Base-by-base conservation (phyloP, 1,140 invertebrate species). In the Schlechtendalia chinensis region DNA sequence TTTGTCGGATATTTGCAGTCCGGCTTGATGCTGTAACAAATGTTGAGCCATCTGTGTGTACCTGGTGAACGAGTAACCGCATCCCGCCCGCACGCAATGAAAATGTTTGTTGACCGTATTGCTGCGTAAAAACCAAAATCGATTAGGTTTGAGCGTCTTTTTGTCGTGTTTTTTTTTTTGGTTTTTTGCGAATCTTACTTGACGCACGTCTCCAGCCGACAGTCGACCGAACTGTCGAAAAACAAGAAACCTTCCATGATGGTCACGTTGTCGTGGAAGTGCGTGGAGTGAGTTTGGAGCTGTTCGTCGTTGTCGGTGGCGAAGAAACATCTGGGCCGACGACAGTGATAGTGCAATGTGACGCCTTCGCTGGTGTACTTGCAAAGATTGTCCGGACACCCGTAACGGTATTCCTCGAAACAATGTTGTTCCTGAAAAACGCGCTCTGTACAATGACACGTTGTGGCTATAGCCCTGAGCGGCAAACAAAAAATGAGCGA, bases 211-310 rank as follows among this genome's bases (percentile, higher is more conserved):
- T 88, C 84, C 32, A 92, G 85, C 17, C 92, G 88, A 84, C 93
- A 95, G 84, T 94, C 92, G 22, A 93, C 89, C 84, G 89, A 91
- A 63, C 91, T 88, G 83, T 95, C 93, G 86, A 91, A 94, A 86
- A 93, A 94, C 39, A 92, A 90, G 84, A 93, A 95, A 8, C 92
- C 92, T 22, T 93, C 90, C n/a, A 92, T 86, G 82, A 94, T 94
- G 83, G 92, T 91, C 22, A 94, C 90, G 83, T 91, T 94, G 82
- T 92, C 92, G 85, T 95, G 93, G 84, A 95, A 95, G 84, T 94
- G 93, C 83, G 91, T 91, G 71, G 91, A 90, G 84, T 95, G 93
- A 83, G 91, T 88, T 11, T 90, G 86, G 11, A 94, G 84, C 50
- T 91, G 89, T 82, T 93, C 91, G 16, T 89, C 86, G 58, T 89